Conservation (phyloP, 2,113 vertebrate species). For the human (Homo sapiens) region GRCh38 chr11:101923001-101923500, state of each 20-base stretch:
- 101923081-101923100: constrained; percentile 6
- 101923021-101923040: constrained; percentile 22
- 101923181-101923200: constrained; percentile 3
- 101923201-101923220: not conserved
- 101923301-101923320: not conserved
- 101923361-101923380: constrained; percentile 30
- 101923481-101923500: constrained; percentile 41
- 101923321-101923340: constrained; percentile 26
- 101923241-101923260: not conserved
- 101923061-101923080: constrained; percentile 37
- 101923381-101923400: constrained; percentile 22
- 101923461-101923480: not conserved
- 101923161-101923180: not conserved
- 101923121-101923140: constrained; percentile 53
- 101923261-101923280: not conserved
- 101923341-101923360: not conserved
- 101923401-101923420: not conserved
- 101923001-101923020: not conserved
- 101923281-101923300: constrained; percentile 12
- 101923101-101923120: not conserved
- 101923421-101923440: not conserved
- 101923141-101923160: constrained; percentile 16
- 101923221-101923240: not conserved
- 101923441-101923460: constrained; percentile 28
- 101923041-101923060: not conserved